Conservation (phyloP, 1,140 invertebrate genomes). For the Drosophila prosaltans region DNA sequence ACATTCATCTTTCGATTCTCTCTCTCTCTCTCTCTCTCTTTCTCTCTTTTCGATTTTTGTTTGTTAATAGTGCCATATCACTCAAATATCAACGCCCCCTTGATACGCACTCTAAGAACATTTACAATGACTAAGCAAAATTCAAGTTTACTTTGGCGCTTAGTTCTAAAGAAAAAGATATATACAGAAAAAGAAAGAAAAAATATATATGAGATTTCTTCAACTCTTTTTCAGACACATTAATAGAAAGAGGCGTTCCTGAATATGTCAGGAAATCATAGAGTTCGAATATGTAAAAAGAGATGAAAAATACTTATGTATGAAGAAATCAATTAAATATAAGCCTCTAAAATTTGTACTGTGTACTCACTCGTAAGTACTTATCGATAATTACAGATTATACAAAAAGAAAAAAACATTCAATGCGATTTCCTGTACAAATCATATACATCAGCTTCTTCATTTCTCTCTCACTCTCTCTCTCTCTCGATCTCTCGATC, state of each 20-base stretch:
- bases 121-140: slow-evolving; percentile 52
- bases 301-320: slow-evolving; percentile 20
- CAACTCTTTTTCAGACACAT: slow-evolving; percentile 68
- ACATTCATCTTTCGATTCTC: slow-evolving; percentile 17
- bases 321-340: slow-evolving; percentile 69
- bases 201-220: slow-evolving; percentile 31
- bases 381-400: slow-evolving; percentile 74
- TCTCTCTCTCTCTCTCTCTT: too few species aligned
- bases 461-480: not conserved
- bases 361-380: slow-evolving; percentile 39
- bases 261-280: slow-evolving; percentile 66
- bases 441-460: slow-evolving; percentile 57
- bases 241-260: slow-evolving; percentile 71
- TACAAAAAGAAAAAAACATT: slow-evolving; percentile 37
- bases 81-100: slow-evolving; percentile 74
- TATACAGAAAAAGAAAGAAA: slow-evolving; percentile 36
- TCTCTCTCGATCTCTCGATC: not conserved
- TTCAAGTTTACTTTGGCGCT: slow-evolving; percentile 46
- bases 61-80: slow-evolving; percentile 71
- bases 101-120: slow-evolving; percentile 52
- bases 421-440: slow-evolving; percentile 78
- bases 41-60: slow-evolving; percentile 3
- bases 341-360: slow-evolving; percentile 32
- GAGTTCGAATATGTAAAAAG: slow-evolving; percentile 43
- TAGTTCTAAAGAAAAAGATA: slow-evolving; percentile 66